These are phyloP conservation scores for Drosophila navojoa DNA, from an alignment of 1,140 invertebrate species.

Conservation along the genomic window DNA sequence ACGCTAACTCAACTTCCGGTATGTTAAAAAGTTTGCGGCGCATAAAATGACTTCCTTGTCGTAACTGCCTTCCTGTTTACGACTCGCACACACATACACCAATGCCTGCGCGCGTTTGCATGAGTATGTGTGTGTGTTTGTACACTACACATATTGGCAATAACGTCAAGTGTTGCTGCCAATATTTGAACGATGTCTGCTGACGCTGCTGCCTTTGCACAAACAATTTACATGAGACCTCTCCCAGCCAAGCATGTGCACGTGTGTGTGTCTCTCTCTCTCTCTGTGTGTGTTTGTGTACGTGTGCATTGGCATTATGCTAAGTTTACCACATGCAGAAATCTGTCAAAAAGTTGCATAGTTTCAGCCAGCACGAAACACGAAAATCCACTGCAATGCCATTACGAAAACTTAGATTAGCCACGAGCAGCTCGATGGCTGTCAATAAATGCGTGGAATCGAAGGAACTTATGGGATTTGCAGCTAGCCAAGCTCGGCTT, in stretches of 20 bases:
- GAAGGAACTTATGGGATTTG: too few relatives aligned
- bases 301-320: slow-evolving; percentile 25
- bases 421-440: not conserved
- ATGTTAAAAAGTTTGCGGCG: slow-evolving; percentile 82
- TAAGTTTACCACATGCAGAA: slow-evolving; percentile 35
- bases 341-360: slow-evolving; percentile 51
- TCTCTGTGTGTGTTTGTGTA: not conserved
- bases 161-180: slow-evolving; percentile 79
- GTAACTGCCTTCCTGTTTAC: slow-evolving; percentile 80
- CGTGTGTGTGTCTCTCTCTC: not conserved
- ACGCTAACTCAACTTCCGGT: slow-evolving; percentile 80
- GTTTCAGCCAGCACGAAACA: slow-evolving; percentile 24
- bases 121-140: slow-evolving; percentile 20
- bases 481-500: not conserved
- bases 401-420: slow-evolving; percentile 19
- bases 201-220: slow-evolving; percentile 39
- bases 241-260: not conserved
- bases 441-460: not conserved
- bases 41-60: slow-evolving; percentile 81
- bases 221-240: slow-evolving; percentile 25
- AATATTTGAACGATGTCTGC: slow-evolving; percentile 65
- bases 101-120: too few relatives aligned
- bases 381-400: slow-evolving; percentile 32
- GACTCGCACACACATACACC: slow-evolving; percentile 41
- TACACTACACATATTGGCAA: slow-evolving; percentile 69